Conservation (phyloP, 2,113 vertebrate species). For the Platycercus adscitus region DNA sequence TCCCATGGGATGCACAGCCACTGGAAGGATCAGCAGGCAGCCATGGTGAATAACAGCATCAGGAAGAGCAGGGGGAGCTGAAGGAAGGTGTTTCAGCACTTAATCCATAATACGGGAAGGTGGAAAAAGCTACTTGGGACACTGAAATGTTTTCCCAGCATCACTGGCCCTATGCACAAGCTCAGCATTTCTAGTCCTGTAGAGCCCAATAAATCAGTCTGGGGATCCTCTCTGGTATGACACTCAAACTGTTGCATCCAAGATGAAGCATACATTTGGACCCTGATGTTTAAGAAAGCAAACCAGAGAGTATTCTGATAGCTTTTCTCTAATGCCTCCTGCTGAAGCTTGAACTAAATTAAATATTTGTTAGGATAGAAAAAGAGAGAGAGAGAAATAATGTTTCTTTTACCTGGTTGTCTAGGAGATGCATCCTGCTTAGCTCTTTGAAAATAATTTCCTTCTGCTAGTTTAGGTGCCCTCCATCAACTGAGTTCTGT, state of each 20-base stretch:
- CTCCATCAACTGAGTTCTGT: not conserved
- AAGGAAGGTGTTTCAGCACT: not conserved
- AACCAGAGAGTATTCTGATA: not conserved
- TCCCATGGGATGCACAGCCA: not conserved
- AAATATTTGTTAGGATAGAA: not conserved
- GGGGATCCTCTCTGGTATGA: not conserved
- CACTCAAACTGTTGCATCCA: not conserved
- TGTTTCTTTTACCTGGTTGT: not conserved
- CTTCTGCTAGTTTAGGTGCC: not conserved
- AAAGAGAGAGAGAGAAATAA: not conserved
- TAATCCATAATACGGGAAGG: not conserved
- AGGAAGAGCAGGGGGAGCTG: not conserved
- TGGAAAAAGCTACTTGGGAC: not conserved
- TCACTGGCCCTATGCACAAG: not conserved
- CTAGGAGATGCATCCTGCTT: not conserved
- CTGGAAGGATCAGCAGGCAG: not conserved
- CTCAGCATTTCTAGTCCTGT: not conserved
- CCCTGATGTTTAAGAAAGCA: not conserved
- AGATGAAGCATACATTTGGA: not conserved
- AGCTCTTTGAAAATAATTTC: not conserved
- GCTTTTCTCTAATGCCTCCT: not conserved
- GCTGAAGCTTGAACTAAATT: not conserved
- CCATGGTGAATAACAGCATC: accelerated
- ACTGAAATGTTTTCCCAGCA: not conserved
- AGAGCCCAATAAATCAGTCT: not conserved